Base-by-base conservation (phyloP, 2,797 vertebrate genomes). In the Hypotaenidia okinawae region DNA sequence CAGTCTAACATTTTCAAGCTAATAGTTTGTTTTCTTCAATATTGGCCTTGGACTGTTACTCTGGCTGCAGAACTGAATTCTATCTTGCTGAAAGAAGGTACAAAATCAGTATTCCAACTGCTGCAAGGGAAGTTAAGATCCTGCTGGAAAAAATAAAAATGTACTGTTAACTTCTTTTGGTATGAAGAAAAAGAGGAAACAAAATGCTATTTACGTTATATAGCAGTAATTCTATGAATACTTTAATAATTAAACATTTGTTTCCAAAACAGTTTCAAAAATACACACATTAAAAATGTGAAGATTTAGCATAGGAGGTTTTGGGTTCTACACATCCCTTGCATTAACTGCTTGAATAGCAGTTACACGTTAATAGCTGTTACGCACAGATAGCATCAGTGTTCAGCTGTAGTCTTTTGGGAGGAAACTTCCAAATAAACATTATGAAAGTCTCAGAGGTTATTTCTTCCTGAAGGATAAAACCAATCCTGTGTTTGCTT, bases 1-100 rank as follows among this genome's bases (percentile, higher is more conserved):
- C 11, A 86, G 54, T 70, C 61, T 80, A 92, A 78, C 5, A 16
- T 77, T 88, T 75, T 89, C 57, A 86, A 45, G 55, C 55, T 76
- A 76, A 80, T 55, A 32, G 15, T 41, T 81, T 90, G 41, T 74
- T 93, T 90, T 75, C 89, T 88, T 91, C 87, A 90, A 72, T 37
- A 94, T 72, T 55, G 91, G n/a, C 22, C 43, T 15, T 63, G 41
- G 64, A 90, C 84, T 86, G 59, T 91, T 47, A 84, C 59, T 85
- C 58, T 84, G 28, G 30, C n/a, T 84, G 67, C 14, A 24, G 76
- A 94, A 82, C 37, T 54, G 57, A 95, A 70, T 87, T 81, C 47
- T 57, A 21, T 39, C 66, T 73, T 55, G 19, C 28, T 95, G 15
- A 70, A 89, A 88, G 94, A 93, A 90, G 63, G 84, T 89, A 45